Evolutionary conservation across 2,888 invertebrate genomes (phyloP), one percentile per base, ranked within the genome.

Genomic region (Sepioteuthis lessoniana): DNA sequence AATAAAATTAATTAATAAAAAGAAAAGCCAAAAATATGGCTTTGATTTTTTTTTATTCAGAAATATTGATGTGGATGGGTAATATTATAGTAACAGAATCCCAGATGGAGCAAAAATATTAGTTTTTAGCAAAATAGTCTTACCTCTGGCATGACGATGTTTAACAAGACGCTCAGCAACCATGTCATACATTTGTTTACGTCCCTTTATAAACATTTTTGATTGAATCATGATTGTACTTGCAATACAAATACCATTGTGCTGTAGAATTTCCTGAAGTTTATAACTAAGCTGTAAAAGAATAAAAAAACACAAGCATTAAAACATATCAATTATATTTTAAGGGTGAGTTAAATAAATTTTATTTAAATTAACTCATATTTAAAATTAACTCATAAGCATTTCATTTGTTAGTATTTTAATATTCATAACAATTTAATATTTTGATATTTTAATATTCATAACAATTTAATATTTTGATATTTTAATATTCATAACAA

Each of bases 211-310:
- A 19, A 47, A 47, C 21, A n/a, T 28, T n/a, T 25, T 10, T 4
- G 92, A n/a, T 10, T 42, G 42, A 42, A 92, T 92, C 92, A 92
- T 92, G n/a, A 92, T 92, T 0, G 35, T 92, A 47, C 31, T 50
- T 21, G 93, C 50, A 3, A 93, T 50, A 50, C 93, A 93, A 37
- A 93, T 55, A 35, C 38, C 37, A 93, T 93, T 93, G 50, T 50
- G 37, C 5, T 50, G 47, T 35, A 93, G 38, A 28, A 93, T 50
- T 37, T 93, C 93, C 60, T 60, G 50, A 7, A 93, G 60, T 50
- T 93, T 93, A 60, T 60, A 93, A 13, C 31, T 93, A 60, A 93
- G 31, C 93, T 93, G 60, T 0, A 93, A 93, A 28, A 93, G 46
- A 93, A 47, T 38, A 35, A 46, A 0, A n/a, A 46, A 16, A 0